Base-by-base conservation (phyloP, 2,888 invertebrate genomes). In the Napeogenes sylphis region DNA sequence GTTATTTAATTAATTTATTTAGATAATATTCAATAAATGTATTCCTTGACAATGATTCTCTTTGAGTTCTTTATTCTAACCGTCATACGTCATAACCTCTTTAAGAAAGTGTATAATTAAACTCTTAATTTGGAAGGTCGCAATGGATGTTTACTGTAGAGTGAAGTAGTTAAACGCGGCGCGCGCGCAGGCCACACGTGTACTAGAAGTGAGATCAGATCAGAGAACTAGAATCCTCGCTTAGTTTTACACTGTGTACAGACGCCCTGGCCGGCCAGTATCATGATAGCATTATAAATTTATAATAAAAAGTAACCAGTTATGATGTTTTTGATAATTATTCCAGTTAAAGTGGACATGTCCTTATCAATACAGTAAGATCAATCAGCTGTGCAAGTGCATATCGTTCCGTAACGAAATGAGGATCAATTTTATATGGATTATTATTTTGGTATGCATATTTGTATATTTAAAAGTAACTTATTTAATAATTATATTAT, bases 81-180 rank as follows among this genome's bases (percentile, higher is more conserved):
- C 33, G 46, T 45, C 38, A 53, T 71, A 79, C 83, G 84, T 85
- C 82, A 84, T 80, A 64, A 68, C 68, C 66, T 68, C 66, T 64
- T 63, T 71, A 87, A 87, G 90, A 90, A 89, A 90, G 89, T 90
- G 87, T 84, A 87, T 85, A 84, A 87, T 87, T 84, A 85, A 86
- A 85, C 84, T 80, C 75, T 84, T 89, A 88, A 89, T 89, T 85
- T 85, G 82, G 85, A 90, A 90, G 90, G 90, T 89, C 90, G 84
- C 80, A 77, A 75, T 78, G 65, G 66, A 65, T 70, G 69, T 67
- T 63, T 71, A 65, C 66, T 56, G 78, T 78, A 77, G 81, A 78
- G 79, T 74, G 76, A 77, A 76, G 84, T 87, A 89, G 89, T 89
- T 77, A 81, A 76, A 69, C 80, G 80, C 81, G 75, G 85, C 85